phyloP scores from a whole-genome alignment of 2,113 vertebrate genomes.

The Pipa parva region DNA sequence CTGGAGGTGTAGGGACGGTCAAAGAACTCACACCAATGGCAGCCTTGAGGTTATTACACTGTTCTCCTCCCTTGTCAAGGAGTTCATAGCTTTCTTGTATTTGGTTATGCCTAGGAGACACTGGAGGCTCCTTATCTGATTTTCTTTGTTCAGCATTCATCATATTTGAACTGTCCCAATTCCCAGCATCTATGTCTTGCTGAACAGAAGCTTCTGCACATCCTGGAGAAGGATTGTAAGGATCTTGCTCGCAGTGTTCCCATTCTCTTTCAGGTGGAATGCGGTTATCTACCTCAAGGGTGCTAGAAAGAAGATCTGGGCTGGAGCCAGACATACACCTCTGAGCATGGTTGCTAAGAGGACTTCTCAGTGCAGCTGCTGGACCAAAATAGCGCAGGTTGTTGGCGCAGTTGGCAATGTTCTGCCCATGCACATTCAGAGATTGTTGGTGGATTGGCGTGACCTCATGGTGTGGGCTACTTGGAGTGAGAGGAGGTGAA shows the following conservation, averaged over 20 bases:
- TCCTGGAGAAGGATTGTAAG: conserved; percentile 72
- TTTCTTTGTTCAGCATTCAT: conserved; percentile 2
- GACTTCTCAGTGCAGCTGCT: conserved; percentile 87
- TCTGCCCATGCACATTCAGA: conserved; percentile 71
- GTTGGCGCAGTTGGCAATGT: conserved; percentile 86
- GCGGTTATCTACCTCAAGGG: conserved; percentile 73
- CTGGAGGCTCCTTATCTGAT: conserved; percentile 45
- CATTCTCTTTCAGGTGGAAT: conserved; percentile 63
- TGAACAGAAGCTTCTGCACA: conserved; percentile 62
- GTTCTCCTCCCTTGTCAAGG: conserved; percentile 45
- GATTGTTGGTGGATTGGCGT: conserved; percentile 57
- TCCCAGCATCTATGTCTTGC: conserved; percentile 4
- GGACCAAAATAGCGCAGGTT: conserved; percentile 95
- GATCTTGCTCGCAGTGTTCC: conserved; percentile 74
- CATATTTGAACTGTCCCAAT: conserved; percentile 11
- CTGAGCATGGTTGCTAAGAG: conserved; percentile 89
- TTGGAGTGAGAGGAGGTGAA: conserved; percentile 48
- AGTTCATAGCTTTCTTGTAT: conserved; percentile 49
- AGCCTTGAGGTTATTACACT: conserved; percentile 47
- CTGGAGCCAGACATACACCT: conserved; percentile 77
- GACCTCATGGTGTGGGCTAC: conserved; percentile 40
- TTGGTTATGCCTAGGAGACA: conserved; percentile 58
- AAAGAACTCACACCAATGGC: conserved; percentile 52
- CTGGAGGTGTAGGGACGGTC: conserved; percentile 61
- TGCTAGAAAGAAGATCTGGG: conserved; percentile 87